phyloP scores from a whole-genome alignment of 1,140 invertebrate genomes.

The Papilio glaucus region DNA sequence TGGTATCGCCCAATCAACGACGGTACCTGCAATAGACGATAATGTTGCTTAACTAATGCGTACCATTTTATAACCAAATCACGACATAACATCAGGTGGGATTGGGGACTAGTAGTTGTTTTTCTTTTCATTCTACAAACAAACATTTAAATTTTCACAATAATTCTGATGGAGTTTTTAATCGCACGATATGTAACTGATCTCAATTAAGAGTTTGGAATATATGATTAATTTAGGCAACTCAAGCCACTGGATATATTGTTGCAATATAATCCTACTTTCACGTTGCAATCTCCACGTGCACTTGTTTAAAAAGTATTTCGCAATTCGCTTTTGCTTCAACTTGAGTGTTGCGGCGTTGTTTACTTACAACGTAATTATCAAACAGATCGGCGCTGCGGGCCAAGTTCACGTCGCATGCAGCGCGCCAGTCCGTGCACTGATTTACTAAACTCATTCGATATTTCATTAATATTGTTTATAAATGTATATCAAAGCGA shows the following conservation, averaged over 20 bases:
- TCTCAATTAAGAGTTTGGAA: neutral
- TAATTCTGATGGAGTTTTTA: no score
- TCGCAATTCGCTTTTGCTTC: neutral
- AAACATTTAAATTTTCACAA: no score
- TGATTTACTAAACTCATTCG: neutral
- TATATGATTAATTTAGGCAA: neutral
- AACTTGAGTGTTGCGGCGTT: neutral
- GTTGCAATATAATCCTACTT: constrained; percentile 9
- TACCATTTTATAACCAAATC: no score
- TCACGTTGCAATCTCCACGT: neutral
- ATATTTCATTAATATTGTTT: neutral
- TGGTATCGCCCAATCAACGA: no score
- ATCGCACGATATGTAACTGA: no score
- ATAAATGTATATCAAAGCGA: neutral
- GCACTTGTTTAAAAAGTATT: constrained; percentile 9
- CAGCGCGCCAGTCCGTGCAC: neutral
- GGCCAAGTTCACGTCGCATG: no score
- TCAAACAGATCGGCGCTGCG: neutral
- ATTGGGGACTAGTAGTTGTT: no score
- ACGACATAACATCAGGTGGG: no score
- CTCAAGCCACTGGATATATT: neutral
- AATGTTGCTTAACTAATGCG: no score
- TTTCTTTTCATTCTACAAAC: no score
- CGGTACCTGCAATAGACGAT: no score
- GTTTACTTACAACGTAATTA: neutral